Evolutionary conservation across 92 coral and sea anemone species (phyloP), one percentile per base, ranked within the genome.

Genomic region (Galaxea fascicularis): DNA sequence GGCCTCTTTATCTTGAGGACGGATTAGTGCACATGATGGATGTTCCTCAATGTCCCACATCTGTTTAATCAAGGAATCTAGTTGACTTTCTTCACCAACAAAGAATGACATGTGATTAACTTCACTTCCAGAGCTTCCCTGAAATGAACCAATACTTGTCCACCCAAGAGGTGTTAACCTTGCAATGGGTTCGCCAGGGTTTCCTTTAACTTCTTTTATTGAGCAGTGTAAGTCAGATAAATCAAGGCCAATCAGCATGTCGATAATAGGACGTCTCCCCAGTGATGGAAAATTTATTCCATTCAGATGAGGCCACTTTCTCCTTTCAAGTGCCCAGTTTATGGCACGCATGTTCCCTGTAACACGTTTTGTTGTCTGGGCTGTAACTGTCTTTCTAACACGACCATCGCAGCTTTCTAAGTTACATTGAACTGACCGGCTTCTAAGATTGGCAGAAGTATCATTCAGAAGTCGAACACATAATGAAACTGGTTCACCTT

Each of bases 211-310:
- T n/a, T n/a, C n/a, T n/a, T n/a, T n/a, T n/a, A n/a, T n/a, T 46
- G 51, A 46, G 12, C 51, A 46, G 21, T 1, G 62, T 56, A 56
- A 20, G 62, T 56, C 62, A 14, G 62, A 56, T 29, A 49, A 74
- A 44, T 86, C 90, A 4, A 86, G 31, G n/a, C 85, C 90, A 54
- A 86, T 86, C 17, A 86, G 76, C 52, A 86, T 80, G 30, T 85
- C 89, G 1, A 85, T 84, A 14, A 63, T 78, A n/a, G n/a, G n/a
- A n/a, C n/a, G n/a, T n/a, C n/a, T n/a, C n/a, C n/a, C n/a, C n/a
- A n/a, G n/a, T n/a, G n/a, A n/a, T n/a, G n/a, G n/a, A n/a, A n/a
- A n/a, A n/a, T n/a, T n/a, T n/a, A n/a, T n/a, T n/a, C n/a, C 74
- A 27, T 76, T 68, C 26, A 87, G 65, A 72, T 87, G 91, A 0